Base-by-base conservation (phyloP, 2,113 vertebrate species). In the Phrynosoma blainvillii region DNA sequence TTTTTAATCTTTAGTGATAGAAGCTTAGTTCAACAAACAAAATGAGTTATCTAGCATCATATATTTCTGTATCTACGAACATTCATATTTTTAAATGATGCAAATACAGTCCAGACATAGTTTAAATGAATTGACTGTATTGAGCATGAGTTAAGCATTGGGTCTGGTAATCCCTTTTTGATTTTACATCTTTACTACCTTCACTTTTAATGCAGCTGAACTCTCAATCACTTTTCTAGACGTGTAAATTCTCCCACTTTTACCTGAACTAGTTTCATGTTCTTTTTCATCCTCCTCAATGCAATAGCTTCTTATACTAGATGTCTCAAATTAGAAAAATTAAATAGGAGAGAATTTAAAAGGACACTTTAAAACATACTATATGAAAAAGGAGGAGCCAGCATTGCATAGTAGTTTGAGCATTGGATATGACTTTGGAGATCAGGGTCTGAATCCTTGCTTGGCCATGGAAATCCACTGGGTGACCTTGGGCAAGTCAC, bases 1-100 rank as follows among this genome's bases (percentile, higher is more conserved):
- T 89, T n/a, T n/a, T n/a, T n/a, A n/a, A n/a, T n/a, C n/a, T 90
- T 90, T 84, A 94, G 93, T 93, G 92, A 90, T 96, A 79, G 59
- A 79, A 12, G 25, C 71, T 36, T 32, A 18, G 16, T 12, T 21
- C 27, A 30, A 9, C 2, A 71, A 71, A 2, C 5, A 74, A 36
- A 42, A 76, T 4, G 16, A 62, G 21, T 36, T 36, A 36, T 36
- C 36, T 36, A 36, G 36, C 36, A 36, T 54, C 42, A 5, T 21
- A 76, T 79, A 18, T 56, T 54, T 6, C 74, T 16, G 9, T 79
- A 32, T 59, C 2, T 79, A 59, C 47, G 25, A 25, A 18, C n/a
- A 6, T 66, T 9, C 13, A 16, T 18, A 36, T 75, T 20, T 73
- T 74, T 66, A 66, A 42, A 25, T 14, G 40, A 65, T 65, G 16